Conservation (phyloP, 2,113 vertebrate genomes). For the Solea solea region DNA sequence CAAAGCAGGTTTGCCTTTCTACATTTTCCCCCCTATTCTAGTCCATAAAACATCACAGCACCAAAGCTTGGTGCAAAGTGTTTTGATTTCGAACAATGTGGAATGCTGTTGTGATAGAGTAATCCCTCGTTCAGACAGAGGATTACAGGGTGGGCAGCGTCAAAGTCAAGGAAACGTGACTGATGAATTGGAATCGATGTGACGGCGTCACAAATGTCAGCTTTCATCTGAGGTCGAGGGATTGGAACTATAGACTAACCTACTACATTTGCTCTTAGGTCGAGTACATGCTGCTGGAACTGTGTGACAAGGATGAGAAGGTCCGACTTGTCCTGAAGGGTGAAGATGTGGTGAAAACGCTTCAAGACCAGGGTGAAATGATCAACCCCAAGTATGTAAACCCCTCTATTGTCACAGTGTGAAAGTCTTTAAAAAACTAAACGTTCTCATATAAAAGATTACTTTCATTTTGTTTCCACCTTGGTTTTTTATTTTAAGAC, state of each 20-base stretch:
- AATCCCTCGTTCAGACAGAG: conserved; percentile 73
- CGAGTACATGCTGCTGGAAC: conserved; percentile 95
- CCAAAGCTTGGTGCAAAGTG: conserved; percentile 38
- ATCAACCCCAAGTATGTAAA: conserved; percentile 94
- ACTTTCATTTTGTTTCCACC: too few species aligned
- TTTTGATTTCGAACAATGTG: conserved; percentile 70
- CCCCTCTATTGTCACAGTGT: not conserved
- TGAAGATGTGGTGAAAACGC: conserved; percentile 87
- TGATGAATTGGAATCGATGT: conserved; percentile 71
- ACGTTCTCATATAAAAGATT: too few species aligned
- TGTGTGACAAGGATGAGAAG: conserved; percentile 91
- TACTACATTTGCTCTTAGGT: conserved; percentile 80
- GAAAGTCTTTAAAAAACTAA: too few species aligned
- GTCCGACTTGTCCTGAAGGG: conserved; percentile 86
- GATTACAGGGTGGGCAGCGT: conserved; percentile 59
- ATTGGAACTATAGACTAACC: too few species aligned
- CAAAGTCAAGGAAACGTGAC: conserved; percentile 71
- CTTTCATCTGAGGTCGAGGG: not conserved
- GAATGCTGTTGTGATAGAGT: conserved; percentile 81
- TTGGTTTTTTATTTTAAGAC: too few species aligned
- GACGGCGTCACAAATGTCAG: conserved; percentile 33
- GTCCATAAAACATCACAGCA: conserved; percentile 34
- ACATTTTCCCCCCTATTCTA: not conserved
- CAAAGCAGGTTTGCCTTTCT: not conserved
- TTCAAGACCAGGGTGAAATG: conserved; percentile 94